Base-by-base conservation (phyloP, 1,140 invertebrate species). In the Leptoteleia sp. region DNA sequence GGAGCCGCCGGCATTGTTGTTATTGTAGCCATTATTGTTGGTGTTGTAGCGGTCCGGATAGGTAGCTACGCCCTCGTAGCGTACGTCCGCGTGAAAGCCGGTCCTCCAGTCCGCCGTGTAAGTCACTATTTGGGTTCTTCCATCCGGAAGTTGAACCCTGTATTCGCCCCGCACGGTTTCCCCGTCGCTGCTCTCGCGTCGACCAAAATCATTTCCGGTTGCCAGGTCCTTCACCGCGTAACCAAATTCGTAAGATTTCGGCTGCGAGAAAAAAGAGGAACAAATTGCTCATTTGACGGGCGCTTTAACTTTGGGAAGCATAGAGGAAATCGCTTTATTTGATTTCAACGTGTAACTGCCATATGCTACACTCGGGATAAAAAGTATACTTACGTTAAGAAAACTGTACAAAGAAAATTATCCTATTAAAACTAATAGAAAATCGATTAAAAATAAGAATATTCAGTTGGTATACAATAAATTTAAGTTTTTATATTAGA, bases 101-200 rank as follows among this genome's bases (percentile, higher is more conserved):
- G 92, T 94, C 81, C 93, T 91, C 92, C 93, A 94, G 79, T 95
- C 94, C 0, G 94, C 94, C 37, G 93, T 94, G 85, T 95, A 95
- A 3, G 92, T 93, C 8, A 95, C 94, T 78, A 91, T 75, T 84
- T 92, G 91, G n/a, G 92, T 92, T 29, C 94, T 90, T 9, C 94
- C 94, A 82, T 95, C 94, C 0, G 94, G 94, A 61, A 95, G 89
- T 71, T 92, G 91, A 17, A 95, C 94, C 61, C 92, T 89, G 87
- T 95, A 95, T 81, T 94, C 93, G 13, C 94, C 94, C 9, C 90
- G 85, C 4, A 93, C 92, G 25, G 90, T 92, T 81, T 94, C 93
- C 0, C 94, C 94, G 81, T 95, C 94, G 17, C 93, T 94, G 27
- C 88, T 91, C 84, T 95, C 94, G 33, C 92, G 90, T 22, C 93